phyloP scores from a whole-genome alignment of 2,113 vertebrate genomes.

The Dasypus novemcinctus region DNA sequence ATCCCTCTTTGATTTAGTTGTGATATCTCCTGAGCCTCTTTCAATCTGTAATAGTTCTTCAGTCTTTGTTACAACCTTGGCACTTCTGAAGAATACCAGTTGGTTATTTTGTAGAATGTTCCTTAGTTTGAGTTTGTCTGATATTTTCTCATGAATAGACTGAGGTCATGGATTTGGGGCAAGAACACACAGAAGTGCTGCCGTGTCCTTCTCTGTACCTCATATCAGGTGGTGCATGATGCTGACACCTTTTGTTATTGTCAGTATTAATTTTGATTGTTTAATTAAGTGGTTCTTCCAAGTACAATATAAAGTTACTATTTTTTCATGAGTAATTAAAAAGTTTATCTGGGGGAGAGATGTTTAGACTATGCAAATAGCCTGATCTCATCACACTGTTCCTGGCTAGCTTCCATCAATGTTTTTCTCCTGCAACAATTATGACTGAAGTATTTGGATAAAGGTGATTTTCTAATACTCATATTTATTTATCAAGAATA shows the following conservation, averaged over 20 bases:
- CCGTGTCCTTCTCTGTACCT: too few relatives aligned
- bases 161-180: neutral
- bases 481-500: neutral
- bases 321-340: neutral
- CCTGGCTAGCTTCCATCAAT: neutral
- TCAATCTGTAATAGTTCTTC: neutral
- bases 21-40: neutral
- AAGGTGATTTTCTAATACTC: neutral
- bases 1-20: neutral
- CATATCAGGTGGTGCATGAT: rapidly evolving
- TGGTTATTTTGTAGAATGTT: neutral
- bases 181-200: neutral
- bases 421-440: neutral
- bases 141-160: neutral
- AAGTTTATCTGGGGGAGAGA: neutral
- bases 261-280: neutral
- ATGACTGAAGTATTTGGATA: neutral
- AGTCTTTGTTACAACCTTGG: neutral
- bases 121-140: neutral
- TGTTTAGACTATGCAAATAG: neutral
- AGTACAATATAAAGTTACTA: neutral
- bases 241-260: neutral
- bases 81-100: neutral
- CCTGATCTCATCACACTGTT: neutral
- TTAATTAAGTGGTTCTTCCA: neutral